A percentile compares a stretch with the other conserved stretches of the same genome.
Conservation (phyloP, 1,140 invertebrate genomes). For the Lethrus apterus region DNA sequence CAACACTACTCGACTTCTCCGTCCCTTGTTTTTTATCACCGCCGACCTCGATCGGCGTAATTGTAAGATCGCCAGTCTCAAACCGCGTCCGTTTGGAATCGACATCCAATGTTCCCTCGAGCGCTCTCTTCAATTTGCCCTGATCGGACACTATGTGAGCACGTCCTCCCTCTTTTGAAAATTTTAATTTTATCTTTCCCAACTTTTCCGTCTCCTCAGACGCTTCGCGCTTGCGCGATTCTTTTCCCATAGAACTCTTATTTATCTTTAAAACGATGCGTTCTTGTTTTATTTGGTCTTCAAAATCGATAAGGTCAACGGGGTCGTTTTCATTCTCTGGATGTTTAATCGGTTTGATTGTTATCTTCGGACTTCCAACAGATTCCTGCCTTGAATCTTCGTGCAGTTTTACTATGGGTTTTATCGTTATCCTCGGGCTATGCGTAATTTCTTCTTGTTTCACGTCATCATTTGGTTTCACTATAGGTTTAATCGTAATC, state of each 20-base stretch:
- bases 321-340: slow-evolving; percentile 7
- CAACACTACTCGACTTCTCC: not conserved
- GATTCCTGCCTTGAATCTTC: slow-evolving; percentile 9
- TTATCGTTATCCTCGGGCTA: slow-evolving; percentile 39
- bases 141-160: slow-evolving; percentile 34
- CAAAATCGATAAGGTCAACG: slow-evolving; percentile 13
- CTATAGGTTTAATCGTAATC: slow-evolving; percentile 38
- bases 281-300: slow-evolving; percentile 34
- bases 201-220: slow-evolving; percentile 32
- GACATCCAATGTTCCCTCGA: slow-evolving; percentile 13
- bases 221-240: slow-evolving; percentile 25
- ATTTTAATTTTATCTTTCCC: slow-evolving; percentile 38
- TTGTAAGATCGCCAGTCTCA: slow-evolving; percentile 15
- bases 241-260: slow-evolving; percentile 25
- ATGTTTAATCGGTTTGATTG: slow-evolving; percentile 31
- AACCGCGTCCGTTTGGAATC: slow-evolving; percentile 9
- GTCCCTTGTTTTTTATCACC: not conserved
- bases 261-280: slow-evolving; percentile 40
- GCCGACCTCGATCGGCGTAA: slow-evolving; percentile 10
- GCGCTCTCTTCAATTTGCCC: slow-evolving; percentile 18
- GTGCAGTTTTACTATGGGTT: slow-evolving; percentile 33
- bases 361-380: slow-evolving; percentile 25
- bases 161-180: slow-evolving; percentile 37
- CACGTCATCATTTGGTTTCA: too few species aligned
- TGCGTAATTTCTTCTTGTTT: slow-evolving; percentile 20